Conservation (phyloP, 1,140 invertebrate genomes). For the Diorhabda sublineata region DNA sequence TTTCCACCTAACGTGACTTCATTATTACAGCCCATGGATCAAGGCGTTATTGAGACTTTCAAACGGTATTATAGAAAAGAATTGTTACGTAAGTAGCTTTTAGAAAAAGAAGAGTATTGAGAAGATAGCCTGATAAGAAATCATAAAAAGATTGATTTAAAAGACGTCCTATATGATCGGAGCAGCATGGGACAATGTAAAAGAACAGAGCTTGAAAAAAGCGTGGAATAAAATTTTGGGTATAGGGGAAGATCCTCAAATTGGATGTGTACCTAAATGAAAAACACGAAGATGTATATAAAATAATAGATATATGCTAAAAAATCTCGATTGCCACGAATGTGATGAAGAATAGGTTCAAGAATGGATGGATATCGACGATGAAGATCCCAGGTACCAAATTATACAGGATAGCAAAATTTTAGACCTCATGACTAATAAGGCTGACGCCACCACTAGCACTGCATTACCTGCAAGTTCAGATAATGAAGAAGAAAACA, state of each 20-base stretch:
- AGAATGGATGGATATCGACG: too few relatives aligned
- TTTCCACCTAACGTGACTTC: conserved; percentile 50
- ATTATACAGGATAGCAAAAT: not conserved
- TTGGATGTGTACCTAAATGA: too few relatives aligned
- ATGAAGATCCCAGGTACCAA: not conserved
- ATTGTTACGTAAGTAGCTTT: too few relatives aligned
- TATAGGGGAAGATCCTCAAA: too few relatives aligned
- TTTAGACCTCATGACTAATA: not conserved
- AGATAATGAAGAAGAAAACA: conserved; percentile 3
- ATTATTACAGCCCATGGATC: conserved; percentile 51
- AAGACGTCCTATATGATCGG: conserved; percentile 25
- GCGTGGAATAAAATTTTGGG: too few relatives aligned
- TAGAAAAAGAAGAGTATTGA: too few relatives aligned
- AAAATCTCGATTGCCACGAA: too few relatives aligned
- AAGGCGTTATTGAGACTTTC: too few relatives aligned
- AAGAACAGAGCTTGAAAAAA: not conserved
- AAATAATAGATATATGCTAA: too few relatives aligned
- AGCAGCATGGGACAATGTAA: conserved; percentile 37
- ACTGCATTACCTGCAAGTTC: conserved; percentile 4
- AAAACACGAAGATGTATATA: too few relatives aligned
- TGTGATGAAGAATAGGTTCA: not conserved
- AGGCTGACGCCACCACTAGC: conserved; percentile 9
- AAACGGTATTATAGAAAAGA: too few relatives aligned
- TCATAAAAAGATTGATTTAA: conserved; percentile 5
- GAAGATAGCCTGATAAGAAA: too few relatives aligned